Evolutionary conservation across 2,113 vertebrate species (phyloP), one percentile per base, ranked within the genome.

Genomic region (Salvelinus namaycush): DNA sequence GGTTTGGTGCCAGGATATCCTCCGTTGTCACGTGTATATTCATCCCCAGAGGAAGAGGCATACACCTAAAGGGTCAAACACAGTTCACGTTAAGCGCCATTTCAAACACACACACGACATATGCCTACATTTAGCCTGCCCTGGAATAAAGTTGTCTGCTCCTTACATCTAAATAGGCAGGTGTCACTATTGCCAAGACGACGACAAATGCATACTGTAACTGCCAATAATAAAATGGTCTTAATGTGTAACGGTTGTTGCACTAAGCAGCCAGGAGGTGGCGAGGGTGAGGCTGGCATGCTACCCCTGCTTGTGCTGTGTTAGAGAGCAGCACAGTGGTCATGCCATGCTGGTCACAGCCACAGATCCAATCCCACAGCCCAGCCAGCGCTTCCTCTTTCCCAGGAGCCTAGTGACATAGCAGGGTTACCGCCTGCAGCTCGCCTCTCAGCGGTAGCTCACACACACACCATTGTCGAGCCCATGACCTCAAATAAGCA

Each of bases 41-140:
- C 97, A 0, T 99, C 97, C 82, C 96, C 95, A 89, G 97, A 98
- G 90, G 95, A 96, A 79, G 97, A 93, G 18, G 96, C 95, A 87
- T 99, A 99, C 77, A 99, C 98, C 98, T 99, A 86, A 39, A 1
- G 51, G 34, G n/a, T 74, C 8, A 68, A 80, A 85, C 26, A 31
- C 31, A 12, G 16, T 4, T 29, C 16, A 20, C 1, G 24, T 22
- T 64, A 22, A 5, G 39, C 9, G 9, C 39, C 39, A 12, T 44
- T 44, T 44, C 39, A 67, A 24, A 26, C 26, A 27, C 12, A 31
- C 16, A 31, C 18, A 68, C 13, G 22, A 26, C 9, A 64, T 26
- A 3, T 64, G 9, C 20, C 8, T 16, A 54, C 13, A 16, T 54
- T 18, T 54, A 54, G 16, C 14, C 51, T 18, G 51, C 51, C 51